Evolutionary conservation across 2,888 invertebrate species (phyloP), one percentile per base, ranked within the genome.

Genomic region (Meghimatium bilineatum): DNA sequence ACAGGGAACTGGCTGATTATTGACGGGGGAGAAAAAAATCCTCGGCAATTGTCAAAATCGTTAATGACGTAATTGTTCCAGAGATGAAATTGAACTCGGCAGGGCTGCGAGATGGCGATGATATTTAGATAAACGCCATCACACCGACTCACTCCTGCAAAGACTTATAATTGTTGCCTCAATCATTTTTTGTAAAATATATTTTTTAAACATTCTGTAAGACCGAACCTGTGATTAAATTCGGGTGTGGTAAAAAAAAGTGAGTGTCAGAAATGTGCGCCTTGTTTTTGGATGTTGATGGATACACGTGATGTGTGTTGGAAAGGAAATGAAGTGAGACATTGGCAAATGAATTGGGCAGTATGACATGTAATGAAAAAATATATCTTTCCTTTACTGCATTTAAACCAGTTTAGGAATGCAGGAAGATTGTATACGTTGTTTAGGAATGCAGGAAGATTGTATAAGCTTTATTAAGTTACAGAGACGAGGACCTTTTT

Each of bases 21-120:
- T n/a, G 72, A 74, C 5, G 72, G 29, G 29, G 1, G n/a, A n/a
- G n/a, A n/a, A n/a, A n/a, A n/a, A 74, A 74, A 74, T 52, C 74
- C 74, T 32, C 8, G 74, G 29, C 74, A 52, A 74, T 52, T 52
- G 52, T 52, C 32, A 52, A 52, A 74, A 74, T 52, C 49, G 52
- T 17, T 74, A 74, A 74, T 32, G 74, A 74, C 49, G 74, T 29
- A 23, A 74, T 34, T 20, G 29, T 52, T 52, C 49, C 52, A 32
- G 32, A 52, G 52, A 6, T 12, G 44, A 72, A 49, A 1, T 6
- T 23, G 72, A 72, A 14, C 29, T 8, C 8, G 72, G 29, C 12
- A n/a, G 6, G 44, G 23, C 3, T 12, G 26, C 26, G 20, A 74
- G 52, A 74, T 74, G 23, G 74, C 74, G 14, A 32, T 74, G 74